Evolutionary conservation across 2,888 invertebrate species (phyloP).

Genomic region (Acanthosepion pharaonis): DNA sequence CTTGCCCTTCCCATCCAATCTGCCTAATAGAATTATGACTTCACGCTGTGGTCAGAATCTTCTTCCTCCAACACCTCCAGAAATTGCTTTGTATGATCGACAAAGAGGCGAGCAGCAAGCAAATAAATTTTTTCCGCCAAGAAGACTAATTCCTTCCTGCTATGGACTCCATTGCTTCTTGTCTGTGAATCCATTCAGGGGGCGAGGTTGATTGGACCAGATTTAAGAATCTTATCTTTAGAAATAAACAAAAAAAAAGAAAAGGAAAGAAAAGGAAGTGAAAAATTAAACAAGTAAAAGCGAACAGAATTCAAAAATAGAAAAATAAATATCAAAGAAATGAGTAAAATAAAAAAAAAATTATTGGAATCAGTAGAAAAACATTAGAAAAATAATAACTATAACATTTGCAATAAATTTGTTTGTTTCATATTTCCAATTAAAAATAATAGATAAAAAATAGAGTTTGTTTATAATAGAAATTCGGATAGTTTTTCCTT

Average conservation of each 20-base stretch:
- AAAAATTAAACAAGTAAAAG: background rate
- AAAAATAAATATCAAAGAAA: background rate
- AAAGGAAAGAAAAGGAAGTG: background rate
- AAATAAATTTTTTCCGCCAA: constrained; percentile 33
- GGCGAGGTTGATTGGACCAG: background rate
- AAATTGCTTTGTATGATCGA: constrained; percentile 21
- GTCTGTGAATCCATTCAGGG: background rate
- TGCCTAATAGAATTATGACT: constrained; percentile 23
- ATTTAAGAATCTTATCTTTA: background rate
- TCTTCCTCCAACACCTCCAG: constrained; percentile 8
- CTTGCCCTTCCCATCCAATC: background rate
- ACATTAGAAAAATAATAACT: background rate
- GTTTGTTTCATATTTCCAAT: background rate
- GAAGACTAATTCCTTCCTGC: constrained; percentile 33
- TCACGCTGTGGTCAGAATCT: background rate
- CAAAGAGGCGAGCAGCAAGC: background rate
- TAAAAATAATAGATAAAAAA: constrained; percentile 14
- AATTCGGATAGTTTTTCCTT: background rate
- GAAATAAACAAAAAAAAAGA: background rate
- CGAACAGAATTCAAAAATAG: background rate
- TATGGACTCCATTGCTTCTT: constrained; percentile 33
- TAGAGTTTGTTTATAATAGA: background rate
- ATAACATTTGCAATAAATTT: constrained; percentile 33
- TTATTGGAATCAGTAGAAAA: background rate
- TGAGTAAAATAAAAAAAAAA: background rate